A percentile compares a stretch with the other conserved stretches of the same genome.
These are phyloP conservation scores for Thamnaconus septentrionalis DNA, from an alignment of 2,113 vertebrate species.

Conservation along the genomic window DNA sequence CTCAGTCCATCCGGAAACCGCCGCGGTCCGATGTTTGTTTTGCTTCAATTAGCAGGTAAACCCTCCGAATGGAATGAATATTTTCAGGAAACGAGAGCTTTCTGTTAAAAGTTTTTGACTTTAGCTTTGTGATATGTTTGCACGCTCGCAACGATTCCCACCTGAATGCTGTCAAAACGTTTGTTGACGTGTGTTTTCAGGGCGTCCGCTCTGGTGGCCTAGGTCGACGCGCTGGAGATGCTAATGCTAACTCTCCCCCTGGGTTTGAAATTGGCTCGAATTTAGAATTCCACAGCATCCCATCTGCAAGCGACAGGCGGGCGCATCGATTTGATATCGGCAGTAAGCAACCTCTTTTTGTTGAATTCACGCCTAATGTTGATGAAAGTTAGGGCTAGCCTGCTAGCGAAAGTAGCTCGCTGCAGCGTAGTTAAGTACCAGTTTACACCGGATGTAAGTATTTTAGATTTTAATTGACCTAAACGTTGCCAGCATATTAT, in stretches of 20 bases:
- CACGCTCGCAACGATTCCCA: no score
- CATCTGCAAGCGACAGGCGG: no score
- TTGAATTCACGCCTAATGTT: background rate
- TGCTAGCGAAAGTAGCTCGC: background rate
- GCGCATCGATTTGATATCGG: no score
- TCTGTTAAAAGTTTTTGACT: fast-evolving
- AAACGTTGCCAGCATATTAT: no score
- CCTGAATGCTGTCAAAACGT: slow-evolving; percentile 8
- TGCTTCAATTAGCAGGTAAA: slow-evolving; percentile 68
- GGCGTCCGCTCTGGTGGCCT: slow-evolving; percentile 26
- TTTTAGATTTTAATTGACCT: no score
- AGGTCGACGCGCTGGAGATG: slow-evolving; percentile 37
- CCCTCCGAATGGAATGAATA: background rate
- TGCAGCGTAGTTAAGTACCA: background rate
- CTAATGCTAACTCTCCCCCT: slow-evolving; percentile 18
- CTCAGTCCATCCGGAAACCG: slow-evolving; percentile 53
- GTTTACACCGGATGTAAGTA: no score
- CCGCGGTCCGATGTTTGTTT: slow-evolving; percentile 71
- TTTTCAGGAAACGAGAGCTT: background rate
- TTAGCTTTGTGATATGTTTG: no score
- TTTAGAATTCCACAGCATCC: background rate
- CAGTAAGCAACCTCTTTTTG: no score
- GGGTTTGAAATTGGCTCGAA: background rate
- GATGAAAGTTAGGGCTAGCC: background rate
- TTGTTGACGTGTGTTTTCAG: slow-evolving; percentile 43